Base-by-base conservation (phyloP, 2,113 vertebrate genomes). In the Odontophorus gujanensis region DNA sequence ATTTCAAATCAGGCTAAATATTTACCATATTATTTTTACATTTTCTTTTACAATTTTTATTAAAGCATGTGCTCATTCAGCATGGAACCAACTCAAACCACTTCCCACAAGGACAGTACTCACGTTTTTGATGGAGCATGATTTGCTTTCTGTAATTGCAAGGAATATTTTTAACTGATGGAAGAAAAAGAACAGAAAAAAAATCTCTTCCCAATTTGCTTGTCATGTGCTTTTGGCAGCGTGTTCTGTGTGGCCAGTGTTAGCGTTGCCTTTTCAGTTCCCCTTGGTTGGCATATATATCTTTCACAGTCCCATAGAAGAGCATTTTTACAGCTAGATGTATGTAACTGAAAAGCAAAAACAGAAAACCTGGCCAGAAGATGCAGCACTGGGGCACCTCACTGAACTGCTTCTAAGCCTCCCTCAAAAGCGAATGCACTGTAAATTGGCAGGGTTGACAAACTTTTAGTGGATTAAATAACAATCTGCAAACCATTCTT, bases 341-440 rank as follows among this genome's bases (percentile, higher is more conserved):
- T n/a, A 50, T 45, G 62, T 43, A 80, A 89, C 24, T 76, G 19
- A 18, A 47, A 47, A 47, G 19, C 81, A 93, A 81, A 89, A 80
- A 30, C 71, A 96, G 68, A 79, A 95, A 96, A 92, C 73, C 79
- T 93, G 85, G 85, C 73, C 77, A 59, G 85, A 91, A 91, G 72
- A 85, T 87, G 87, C 66, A 38, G 43, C 1, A 0, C 51, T 22
- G 50, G 36, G 5, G 28, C 19, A 30, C 36, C 50, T 24, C 45
- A 20, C 30, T 74, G 42, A 75, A 66, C 59, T 65, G n/a, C 28
- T 87, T 91, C 78, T 55, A 76, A 80, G 62, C 6, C 13, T 15
- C 6, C 16, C 51, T 67, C 61, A 38, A 74, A 50, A 85, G 85
- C 19, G 2, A 78, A 43, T 18, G 48, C 16, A 63, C 28, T 16